Evolutionary conservation across 2,888 invertebrate genomes (phyloP).

Genomic region (Drosophila neotestacea): DNA sequence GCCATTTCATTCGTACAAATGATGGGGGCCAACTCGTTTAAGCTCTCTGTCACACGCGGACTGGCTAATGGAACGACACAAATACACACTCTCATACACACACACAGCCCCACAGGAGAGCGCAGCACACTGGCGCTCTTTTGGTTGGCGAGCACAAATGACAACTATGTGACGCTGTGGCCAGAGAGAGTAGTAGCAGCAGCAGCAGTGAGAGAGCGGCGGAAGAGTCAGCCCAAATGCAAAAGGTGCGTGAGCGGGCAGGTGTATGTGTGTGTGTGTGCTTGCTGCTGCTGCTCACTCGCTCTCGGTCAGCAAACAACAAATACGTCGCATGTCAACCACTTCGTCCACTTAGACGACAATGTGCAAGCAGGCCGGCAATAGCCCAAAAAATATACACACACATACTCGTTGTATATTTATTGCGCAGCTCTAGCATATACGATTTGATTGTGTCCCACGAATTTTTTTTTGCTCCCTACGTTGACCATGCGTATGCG

Average conservation of each 20-base stretch:
- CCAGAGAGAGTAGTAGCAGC: conserved; percentile 23
- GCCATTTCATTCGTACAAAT: conserved; percentile 75
- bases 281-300: conserved; percentile 27
- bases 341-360: conserved; percentile 79
- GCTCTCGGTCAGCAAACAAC: conserved; percentile 73
- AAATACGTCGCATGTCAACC: conserved; percentile 82
- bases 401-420: neutral
- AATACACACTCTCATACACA: conserved; percentile 30
- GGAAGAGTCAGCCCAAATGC: conserved; percentile 23
- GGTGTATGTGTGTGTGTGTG: conserved; percentile 23
- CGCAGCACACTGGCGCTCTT: conserved; percentile 54
- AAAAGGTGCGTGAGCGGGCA: conserved; percentile 52
- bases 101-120: conserved; percentile 46
- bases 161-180: conserved; percentile 62
- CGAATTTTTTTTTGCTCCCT: conserved; percentile 22
- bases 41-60: conserved; percentile 83
- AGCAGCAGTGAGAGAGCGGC: conserved; percentile 22
- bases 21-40: conserved; percentile 70
- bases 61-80: conserved; percentile 68
- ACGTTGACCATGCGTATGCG: conserved; percentile 34
- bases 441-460: conserved; percentile 38
- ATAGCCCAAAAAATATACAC: conserved; percentile 34
- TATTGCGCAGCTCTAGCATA: conserved; percentile 30
- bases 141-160: conserved; percentile 69
- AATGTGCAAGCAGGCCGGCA: conserved; percentile 65